Evolutionary conservation across 2,797 vertebrate genomes (phyloP), one percentile per base, ranked within the genome.

Genomic region (Muscicapa striata): DNA sequence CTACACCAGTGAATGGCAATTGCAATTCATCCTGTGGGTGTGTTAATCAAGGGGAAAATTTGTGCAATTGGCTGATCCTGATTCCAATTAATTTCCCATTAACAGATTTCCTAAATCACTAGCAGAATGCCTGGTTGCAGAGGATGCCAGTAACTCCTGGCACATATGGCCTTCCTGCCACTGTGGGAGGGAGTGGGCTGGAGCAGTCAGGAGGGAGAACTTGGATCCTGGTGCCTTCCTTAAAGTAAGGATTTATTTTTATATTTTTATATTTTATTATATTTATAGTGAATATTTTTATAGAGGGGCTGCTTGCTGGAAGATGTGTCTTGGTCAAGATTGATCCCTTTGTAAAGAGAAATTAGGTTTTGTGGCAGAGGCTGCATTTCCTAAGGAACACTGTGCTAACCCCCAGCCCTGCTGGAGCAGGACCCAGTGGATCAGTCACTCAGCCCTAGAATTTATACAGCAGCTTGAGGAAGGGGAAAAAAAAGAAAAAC

Each of bases 51-150:
- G 92, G 84, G 84, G 93, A 87, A 96, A 93, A 94, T 95, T 79
- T 94, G 93, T 86, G 91, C 94, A 97, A 96, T 77, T 91, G 96
- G 87, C 93, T 95, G 94, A 63, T 95, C 81, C 83, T 27, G 72
- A 94, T 94, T 95, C 94, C 87, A 95, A 94, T 96, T 97, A 97
- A 95, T 95, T 94, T 90, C 57, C 69, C 79, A 90, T 97, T 96
- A 94, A 81, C 93, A 95, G 94, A 89, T 94, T 95, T 93, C 91
- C 92, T 87, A 87, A 96, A 84, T 95, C 91, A 84, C 93, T 94
- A 94, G 69, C 89, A 94, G 89, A 66, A 89, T 76, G 94, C 78
- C 88, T 86, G 17, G 51, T 38, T 85, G 43, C 41, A 93, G 78
- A 89, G 80, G 85, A 94, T 94, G 94, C 87, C 94, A 96, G 45